A percentile compares a stretch with the other conserved stretches of the same genome.
phyloP scores from a whole-genome alignment of 92 coral and sea anemone genomes.

The Bergia puertoricense region DNA sequence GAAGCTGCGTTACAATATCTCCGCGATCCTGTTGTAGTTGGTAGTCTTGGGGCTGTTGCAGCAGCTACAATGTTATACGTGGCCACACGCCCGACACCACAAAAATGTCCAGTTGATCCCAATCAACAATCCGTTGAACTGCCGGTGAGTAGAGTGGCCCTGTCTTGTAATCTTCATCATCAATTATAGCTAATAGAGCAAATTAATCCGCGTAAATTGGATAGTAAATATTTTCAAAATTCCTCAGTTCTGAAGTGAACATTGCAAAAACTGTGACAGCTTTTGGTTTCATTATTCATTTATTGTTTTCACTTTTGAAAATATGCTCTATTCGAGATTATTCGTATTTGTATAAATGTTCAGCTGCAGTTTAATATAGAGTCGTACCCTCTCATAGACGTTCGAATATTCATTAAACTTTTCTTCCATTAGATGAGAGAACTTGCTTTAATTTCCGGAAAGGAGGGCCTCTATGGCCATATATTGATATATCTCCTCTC shows the following conservation, averaged over 20 bases:
- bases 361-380: not conserved
- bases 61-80: constrained; percentile 66
- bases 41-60: constrained; percentile 79
- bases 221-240: not conserved
- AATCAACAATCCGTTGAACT: constrained; percentile 81
- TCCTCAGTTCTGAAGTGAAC: not conserved
- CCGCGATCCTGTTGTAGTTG: constrained; percentile 82
- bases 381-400: too few species aligned
- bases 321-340: not conserved
- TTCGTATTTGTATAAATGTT: not conserved
- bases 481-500: too few species aligned
- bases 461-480: too few species aligned
- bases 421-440: too few species aligned
- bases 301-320: not conserved
- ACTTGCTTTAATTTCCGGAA: too few species aligned
- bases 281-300: not conserved
- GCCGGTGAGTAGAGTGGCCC: constrained; percentile 55
- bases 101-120: constrained; percentile 82
- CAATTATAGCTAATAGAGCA: not conserved
- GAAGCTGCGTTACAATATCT: constrained; percentile 71
- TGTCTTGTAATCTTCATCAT: not conserved
- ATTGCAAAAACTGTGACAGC: not conserved
- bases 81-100: constrained; percentile 74
- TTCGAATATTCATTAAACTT: too few species aligned
- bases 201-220: not conserved